Conservation (phyloP, 2,888 invertebrate genomes). For the Diarsia mendica region DNA sequence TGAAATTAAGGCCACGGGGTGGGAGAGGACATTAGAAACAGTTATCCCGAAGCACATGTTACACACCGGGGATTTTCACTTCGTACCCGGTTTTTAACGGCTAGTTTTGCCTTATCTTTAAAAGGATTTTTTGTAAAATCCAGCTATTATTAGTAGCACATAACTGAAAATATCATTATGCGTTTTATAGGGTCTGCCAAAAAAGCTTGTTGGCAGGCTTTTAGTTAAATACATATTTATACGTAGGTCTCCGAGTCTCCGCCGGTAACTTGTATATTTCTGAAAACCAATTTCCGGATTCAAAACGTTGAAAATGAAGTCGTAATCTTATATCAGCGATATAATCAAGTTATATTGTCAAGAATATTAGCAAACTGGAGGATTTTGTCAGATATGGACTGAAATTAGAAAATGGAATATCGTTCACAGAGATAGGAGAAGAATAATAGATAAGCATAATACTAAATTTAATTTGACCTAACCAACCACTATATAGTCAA, state of each 20-base stretch:
- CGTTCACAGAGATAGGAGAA: background rate
- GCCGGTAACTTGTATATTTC: too few relatives aligned
- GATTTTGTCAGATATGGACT: background rate
- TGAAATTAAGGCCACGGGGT: conserved; percentile 67
- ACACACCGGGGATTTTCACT: conserved; percentile 45
- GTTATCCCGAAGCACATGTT: conserved; percentile 57
- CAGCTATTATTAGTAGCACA: background rate
- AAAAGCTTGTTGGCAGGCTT: background rate
- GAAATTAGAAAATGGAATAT: background rate
- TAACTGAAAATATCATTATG: background rate
- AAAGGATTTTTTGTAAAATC: conserved; percentile 18
- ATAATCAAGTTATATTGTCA: background rate
- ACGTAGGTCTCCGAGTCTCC: too few relatives aligned
- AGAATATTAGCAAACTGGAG: background rate
- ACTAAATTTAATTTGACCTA: background rate
- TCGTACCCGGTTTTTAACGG: conserved; percentile 40
- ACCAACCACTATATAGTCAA: background rate
- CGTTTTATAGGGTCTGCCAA: background rate
- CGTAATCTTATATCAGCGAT: background rate
- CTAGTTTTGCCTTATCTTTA: conserved; percentile 22
- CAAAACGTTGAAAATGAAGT: background rate
- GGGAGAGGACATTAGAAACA: conserved; percentile 64
- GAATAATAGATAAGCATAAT: background rate
- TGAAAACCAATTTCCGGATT: background rate
- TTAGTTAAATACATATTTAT: background rate